Percentiles rank a stretch among this genome's conserved stretches.
These are phyloP conservation scores for Acyrthosiphon pisum DNA, from an alignment of 1,140 invertebrate species.

Conservation along the genomic window DNA sequence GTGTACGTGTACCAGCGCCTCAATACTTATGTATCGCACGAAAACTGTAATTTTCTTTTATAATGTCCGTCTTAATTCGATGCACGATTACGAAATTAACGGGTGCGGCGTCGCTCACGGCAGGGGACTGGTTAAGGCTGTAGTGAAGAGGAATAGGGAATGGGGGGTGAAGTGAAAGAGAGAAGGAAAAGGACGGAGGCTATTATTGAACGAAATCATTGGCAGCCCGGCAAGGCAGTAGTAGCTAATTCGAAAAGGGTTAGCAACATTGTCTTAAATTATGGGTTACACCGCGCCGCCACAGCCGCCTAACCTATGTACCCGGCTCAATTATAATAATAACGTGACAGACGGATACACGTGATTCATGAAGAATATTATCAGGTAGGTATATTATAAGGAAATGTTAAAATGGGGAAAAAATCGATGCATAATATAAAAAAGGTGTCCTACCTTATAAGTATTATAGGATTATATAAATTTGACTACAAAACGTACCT, in stretches of 20 bases:
- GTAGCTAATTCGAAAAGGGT: slow-evolving; percentile 56
- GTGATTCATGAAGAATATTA: slow-evolving; percentile 49
- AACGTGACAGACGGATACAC: slow-evolving; percentile 51
- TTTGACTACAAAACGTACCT: neutral
- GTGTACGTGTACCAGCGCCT: slow-evolving; percentile 27
- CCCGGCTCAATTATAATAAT: slow-evolving; percentile 51
- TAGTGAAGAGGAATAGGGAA: neutral
- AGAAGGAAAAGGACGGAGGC: slow-evolving; percentile 31
- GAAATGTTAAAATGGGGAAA: slow-evolving; percentile 19
- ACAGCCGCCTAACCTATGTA: neutral
- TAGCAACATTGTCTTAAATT: slow-evolving; percentile 56
- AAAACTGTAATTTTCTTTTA: slow-evolving; percentile 52
- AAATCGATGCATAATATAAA: neutral
- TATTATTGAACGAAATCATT: slow-evolving; percentile 55
- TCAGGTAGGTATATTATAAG: neutral
- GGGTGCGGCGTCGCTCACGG: slow-evolving; percentile 46
- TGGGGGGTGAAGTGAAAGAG: neutral
- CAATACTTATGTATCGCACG: slow-evolving; percentile 46
- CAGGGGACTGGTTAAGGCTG: slow-evolving; percentile 7
- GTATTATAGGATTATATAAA: neutral
- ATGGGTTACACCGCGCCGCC: slow-evolving; percentile 29
- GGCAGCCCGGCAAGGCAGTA: slow-evolving; percentile 30
- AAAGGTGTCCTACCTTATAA: neutral
- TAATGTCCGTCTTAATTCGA: slow-evolving; percentile 41
- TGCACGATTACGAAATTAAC: slow-evolving; percentile 56